Evolutionary conservation across 2,888 invertebrate genomes (phyloP), one percentile per base, ranked within the genome.

Genomic region (Cerastis rubricosa): DNA sequence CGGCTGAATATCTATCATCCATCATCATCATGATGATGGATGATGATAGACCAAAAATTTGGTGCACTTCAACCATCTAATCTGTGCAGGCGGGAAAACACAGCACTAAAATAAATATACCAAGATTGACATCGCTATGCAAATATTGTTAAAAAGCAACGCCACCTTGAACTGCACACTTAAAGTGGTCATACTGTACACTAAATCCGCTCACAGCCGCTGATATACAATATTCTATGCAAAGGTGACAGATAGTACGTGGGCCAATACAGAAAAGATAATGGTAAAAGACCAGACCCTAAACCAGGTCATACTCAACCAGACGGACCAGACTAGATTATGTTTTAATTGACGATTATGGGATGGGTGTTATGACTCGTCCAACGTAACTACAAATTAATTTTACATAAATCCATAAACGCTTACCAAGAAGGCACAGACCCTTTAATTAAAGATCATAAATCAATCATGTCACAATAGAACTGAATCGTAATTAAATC

Each of bases 401-500:
- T 17, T 49, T 71, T 63, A 65, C 76, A 40, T 59, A 54, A 45
- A 17, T 47, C n/a, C 25, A 45, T n/a, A 40, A 35, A 61, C 61
- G 61, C 22, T 35, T 29, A 54, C 4, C 71, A 63, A 77, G 40
- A 61, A 65, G 43, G 47, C 61, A 54, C 40, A 49, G 19, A 67
- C 25, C 54, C 76, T 49, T 59, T 83, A 64, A 79, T 70, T 64
- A 83, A 68, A 79, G 66, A 64, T 74, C 64, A 71, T 69, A 79
- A 66, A 77, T 70, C 69, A 59, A 40, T 76, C 78, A 57, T 80
- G 71, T 49, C 66, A 67, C 78, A 82, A 82, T 79, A 25, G 35
- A 79, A 79, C 63, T 67, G 57, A 68, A 76, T 76, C 63, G 35
- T 22, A 76, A 81, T 81, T 76, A 64, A 76, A 82, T 67, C 82